Conservation (phyloP, 2,113 vertebrate genomes). For the Electrona antarctica region DNA sequence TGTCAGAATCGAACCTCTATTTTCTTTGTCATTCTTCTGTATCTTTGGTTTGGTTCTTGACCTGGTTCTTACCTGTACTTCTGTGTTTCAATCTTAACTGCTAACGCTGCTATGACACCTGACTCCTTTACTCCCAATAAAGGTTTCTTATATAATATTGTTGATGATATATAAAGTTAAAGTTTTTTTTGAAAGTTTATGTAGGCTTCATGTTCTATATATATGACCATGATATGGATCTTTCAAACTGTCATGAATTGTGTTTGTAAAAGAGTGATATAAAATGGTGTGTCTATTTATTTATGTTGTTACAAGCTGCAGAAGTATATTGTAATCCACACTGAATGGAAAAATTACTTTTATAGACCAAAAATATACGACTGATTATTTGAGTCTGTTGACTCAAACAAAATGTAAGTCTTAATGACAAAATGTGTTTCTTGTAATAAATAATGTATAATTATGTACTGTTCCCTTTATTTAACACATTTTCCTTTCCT, state of each 20-base stretch:
- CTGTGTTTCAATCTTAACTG: too few relatives aligned
- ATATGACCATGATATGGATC: slow-evolving; percentile 7
- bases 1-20: too few relatives aligned
- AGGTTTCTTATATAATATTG: slow-evolving; percentile 59
- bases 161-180: slow-evolving; percentile 49
- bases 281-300: slow-evolving; percentile 53
- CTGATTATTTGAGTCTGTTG: slow-evolving; percentile 81
- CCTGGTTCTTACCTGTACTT: too few relatives aligned
- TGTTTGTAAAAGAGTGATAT: slow-evolving; percentile 58
- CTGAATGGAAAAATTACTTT: slow-evolving; percentile 76
- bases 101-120: not conserved
- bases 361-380: slow-evolving; percentile 70
- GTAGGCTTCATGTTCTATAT: slow-evolving; percentile 55
- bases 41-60: too few relatives aligned
- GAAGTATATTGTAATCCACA: slow-evolving; percentile 73
- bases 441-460: slow-evolving; percentile 79
- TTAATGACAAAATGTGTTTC: slow-evolving; percentile 84
- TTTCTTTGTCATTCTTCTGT: too few relatives aligned
- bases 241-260: slow-evolving; percentile 31
- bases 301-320: slow-evolving; percentile 73
- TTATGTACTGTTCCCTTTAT: slow-evolving; percentile 37
- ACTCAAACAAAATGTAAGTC: slow-evolving; percentile 88
- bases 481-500: too few relatives aligned
- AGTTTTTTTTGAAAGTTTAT: slow-evolving; percentile 65
- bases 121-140: slow-evolving; percentile 53